Evolutionary conservation across 2,113 vertebrate species (phyloP).

Genomic region (Prinia subflava): DNA sequence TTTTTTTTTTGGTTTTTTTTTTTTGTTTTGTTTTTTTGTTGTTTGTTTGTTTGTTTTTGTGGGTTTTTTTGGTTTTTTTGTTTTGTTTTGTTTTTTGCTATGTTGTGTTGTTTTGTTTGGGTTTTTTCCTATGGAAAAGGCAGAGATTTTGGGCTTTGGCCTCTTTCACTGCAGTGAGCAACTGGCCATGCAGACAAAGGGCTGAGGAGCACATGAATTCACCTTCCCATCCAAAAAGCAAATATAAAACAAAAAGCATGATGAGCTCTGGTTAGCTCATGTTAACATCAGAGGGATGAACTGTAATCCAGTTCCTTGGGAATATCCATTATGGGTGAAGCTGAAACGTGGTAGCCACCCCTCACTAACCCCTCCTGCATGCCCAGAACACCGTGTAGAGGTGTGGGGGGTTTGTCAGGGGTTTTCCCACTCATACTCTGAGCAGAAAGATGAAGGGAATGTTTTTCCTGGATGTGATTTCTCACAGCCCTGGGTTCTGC

Average conservation of each 20-base stretch:
- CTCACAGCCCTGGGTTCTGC: neutral
- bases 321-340: neutral
- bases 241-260: neutral
- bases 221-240: neutral
- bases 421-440: neutral
- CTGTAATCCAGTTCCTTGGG: neutral
- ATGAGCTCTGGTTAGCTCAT: neutral
- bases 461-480: neutral
- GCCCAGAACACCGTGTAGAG: neutral
- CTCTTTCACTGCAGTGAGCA: neutral
- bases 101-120: neutral
- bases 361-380: neutral
- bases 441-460: neutral
- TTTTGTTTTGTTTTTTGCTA: neutral
- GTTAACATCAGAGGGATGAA: neutral
- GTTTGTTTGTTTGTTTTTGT: too few species aligned
- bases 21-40: too few species aligned
- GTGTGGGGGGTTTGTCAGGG: neutral
- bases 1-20: neutral
- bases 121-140: neutral
- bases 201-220: neutral
- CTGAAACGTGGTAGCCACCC: neutral
- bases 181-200: accelerated
- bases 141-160: neutral
- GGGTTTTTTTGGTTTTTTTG: too few species aligned